Percentiles rank a stretch among this genome's conserved stretches.
Evolutionary conservation across 1,140 invertebrate genomes (phyloP).

Genomic region (Pantala flavescens): DNA sequence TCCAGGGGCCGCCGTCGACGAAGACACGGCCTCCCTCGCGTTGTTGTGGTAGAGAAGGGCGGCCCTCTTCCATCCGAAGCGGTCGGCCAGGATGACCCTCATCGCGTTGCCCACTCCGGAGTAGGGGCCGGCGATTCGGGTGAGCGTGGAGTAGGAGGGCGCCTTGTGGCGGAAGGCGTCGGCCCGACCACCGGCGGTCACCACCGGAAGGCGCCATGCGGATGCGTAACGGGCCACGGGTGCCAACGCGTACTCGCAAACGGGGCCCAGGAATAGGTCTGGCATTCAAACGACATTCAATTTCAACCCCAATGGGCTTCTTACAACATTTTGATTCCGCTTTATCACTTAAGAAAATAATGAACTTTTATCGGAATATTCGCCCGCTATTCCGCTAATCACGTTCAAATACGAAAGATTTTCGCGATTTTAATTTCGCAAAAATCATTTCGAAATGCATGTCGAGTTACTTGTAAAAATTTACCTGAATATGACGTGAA

Average conservation of each 20-base stretch:
- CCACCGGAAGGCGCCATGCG: conserved; percentile 76
- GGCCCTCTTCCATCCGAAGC: conserved; percentile 57
- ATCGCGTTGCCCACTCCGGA: conserved; percentile 61
- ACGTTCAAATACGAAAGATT: too few species aligned
- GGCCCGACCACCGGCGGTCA: conserved; percentile 75
- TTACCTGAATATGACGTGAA: too few species aligned
- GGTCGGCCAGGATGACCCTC: conserved; percentile 46
- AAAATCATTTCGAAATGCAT: too few species aligned
- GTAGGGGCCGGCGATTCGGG: conserved; percentile 76
- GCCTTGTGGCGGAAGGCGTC: conserved; percentile 61
- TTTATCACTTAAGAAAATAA: too few species aligned
- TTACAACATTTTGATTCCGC: too few species aligned
- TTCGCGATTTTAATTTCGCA: too few species aligned
- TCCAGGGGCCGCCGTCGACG: conserved; percentile 35
- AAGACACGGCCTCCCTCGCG: conserved; percentile 29
- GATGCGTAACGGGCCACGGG: conserved; percentile 79
- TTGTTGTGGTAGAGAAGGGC: conserved; percentile 63
- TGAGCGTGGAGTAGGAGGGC: conserved; percentile 62
- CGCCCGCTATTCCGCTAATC: too few species aligned
- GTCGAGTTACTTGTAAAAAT: too few species aligned
- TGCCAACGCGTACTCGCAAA: conserved; percentile 84
- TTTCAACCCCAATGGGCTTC: too few species aligned
- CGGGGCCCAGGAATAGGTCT: conserved; percentile 82
- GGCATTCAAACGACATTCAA: too few species aligned
- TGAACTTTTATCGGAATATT: too few species aligned